phyloP scores from a whole-genome alignment of 2,888 invertebrate species.

The Conus canariensis region DNA sequence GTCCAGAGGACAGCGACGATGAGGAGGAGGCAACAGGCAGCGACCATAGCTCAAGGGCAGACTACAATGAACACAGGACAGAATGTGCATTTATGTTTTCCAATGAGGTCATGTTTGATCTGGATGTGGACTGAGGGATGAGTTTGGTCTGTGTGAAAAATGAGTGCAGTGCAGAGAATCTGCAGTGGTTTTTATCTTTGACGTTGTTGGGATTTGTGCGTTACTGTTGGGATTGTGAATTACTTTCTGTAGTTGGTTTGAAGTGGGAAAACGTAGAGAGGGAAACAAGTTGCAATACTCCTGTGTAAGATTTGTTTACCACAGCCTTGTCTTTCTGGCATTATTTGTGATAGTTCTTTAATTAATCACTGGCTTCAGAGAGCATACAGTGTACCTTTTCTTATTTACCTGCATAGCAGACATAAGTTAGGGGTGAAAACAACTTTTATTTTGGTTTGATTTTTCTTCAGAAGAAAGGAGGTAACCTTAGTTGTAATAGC shows the following conservation, averaged over 20 bases:
- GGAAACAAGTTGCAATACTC: not conserved
- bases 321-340: too few species aligned
- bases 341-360: too few species aligned
- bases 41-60: slow-evolving; percentile 43
- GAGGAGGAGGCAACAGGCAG: slow-evolving; percentile 52
- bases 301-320: too few species aligned
- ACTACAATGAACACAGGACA: slow-evolving; percentile 66
- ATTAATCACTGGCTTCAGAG: too few species aligned
- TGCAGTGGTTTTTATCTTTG: not conserved
- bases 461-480: too few species aligned
- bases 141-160: not conserved
- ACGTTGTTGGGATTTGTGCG: not conserved
- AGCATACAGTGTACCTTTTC: too few species aligned
- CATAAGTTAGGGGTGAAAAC: too few species aligned
- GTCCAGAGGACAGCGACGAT: slow-evolving; percentile 41
- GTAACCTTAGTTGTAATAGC: too few species aligned
- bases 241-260: too few species aligned
- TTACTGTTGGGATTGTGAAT: not conserved
- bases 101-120: slow-evolving; percentile 75
- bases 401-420: too few species aligned
- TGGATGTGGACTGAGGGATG: slow-evolving; percentile 68
- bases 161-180: not conserved
- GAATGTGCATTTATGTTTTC: slow-evolving; percentile 74
- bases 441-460: too few species aligned
- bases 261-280: not conserved